phyloP scores from a whole-genome alignment of 2,888 invertebrate genomes.

The Leptinotarsa rubiginosa region DNA sequence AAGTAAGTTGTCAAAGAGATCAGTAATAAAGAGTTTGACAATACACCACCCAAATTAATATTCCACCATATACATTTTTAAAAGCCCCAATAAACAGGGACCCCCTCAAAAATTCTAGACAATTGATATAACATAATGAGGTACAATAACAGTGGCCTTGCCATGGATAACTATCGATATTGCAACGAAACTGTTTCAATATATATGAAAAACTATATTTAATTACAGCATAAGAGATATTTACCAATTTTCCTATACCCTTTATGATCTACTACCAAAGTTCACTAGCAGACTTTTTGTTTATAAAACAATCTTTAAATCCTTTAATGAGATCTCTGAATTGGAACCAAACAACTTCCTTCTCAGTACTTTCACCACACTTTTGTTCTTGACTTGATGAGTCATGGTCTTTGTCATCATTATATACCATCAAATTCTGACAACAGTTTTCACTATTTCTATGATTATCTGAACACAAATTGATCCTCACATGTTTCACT shows the following conservation, averaged over 20 bases:
- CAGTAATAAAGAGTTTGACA: too few species aligned
- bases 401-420: slow-evolving; percentile 46
- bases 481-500: slow-evolving; percentile 56
- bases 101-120: too few species aligned
- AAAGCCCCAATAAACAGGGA: too few species aligned
- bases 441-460: slow-evolving; percentile 55
- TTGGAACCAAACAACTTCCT: slow-evolving; percentile 68
- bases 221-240: not conserved
- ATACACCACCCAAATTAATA: too few species aligned
- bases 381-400: slow-evolving; percentile 2
- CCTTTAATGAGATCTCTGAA: slow-evolving; percentile 71
- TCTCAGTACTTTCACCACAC: slow-evolving; percentile 34
- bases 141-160: too few species aligned
- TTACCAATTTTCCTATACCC: not conserved
- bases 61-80: too few species aligned
- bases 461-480: slow-evolving; percentile 51
- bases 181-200: too few species aligned
- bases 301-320: slow-evolving; percentile 71
- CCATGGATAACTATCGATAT: too few species aligned
- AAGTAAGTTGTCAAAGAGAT: too few species aligned
- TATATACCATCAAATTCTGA: slow-evolving; percentile 56
- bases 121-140: too few species aligned
- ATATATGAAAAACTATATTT: not conserved
- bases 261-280: slow-evolving; percentile 63
- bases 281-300: slow-evolving; percentile 70